Conservation (phyloP, 1,140 invertebrate genomes). For the Brachystomella parvula region DNA sequence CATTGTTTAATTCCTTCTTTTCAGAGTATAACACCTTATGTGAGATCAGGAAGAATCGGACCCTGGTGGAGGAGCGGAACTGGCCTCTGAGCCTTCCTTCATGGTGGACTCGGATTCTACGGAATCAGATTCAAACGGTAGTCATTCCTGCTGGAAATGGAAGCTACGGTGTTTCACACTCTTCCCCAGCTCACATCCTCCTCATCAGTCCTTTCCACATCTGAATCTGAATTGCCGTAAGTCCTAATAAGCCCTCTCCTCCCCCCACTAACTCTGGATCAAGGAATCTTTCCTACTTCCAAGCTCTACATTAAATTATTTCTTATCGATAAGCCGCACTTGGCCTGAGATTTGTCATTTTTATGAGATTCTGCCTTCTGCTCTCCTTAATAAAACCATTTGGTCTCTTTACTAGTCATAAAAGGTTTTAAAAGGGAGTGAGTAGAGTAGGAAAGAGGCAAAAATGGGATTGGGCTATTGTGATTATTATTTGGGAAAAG, state of each 20-base stretch:
- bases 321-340: not conserved
- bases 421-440: not conserved
- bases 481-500: not conserved
- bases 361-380: too few relatives aligned
- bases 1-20: too few relatives aligned
- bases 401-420: not conserved
- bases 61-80: not conserved
- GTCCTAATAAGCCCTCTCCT: too few relatives aligned
- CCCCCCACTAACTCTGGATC: too few relatives aligned
- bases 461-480: not conserved
- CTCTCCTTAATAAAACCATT: too few relatives aligned
- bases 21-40: too few relatives aligned
- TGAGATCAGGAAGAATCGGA: not conserved
- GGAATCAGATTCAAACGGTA: conserved; percentile 23
- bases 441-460: not conserved
- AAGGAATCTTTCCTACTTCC: not conserved
- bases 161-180: conserved; percentile 25
- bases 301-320: not conserved
- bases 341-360: not conserved
- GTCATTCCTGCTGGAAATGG: conserved; percentile 34
- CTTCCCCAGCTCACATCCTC: not conserved
- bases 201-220: conserved; percentile 21
- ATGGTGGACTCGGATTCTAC: conserved; percentile 31
- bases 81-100: not conserved
- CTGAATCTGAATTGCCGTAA: conserved; percentile 33